phyloP scores from a whole-genome alignment of 1,140 invertebrate species.

The Drosophila tropicalis region DNA sequence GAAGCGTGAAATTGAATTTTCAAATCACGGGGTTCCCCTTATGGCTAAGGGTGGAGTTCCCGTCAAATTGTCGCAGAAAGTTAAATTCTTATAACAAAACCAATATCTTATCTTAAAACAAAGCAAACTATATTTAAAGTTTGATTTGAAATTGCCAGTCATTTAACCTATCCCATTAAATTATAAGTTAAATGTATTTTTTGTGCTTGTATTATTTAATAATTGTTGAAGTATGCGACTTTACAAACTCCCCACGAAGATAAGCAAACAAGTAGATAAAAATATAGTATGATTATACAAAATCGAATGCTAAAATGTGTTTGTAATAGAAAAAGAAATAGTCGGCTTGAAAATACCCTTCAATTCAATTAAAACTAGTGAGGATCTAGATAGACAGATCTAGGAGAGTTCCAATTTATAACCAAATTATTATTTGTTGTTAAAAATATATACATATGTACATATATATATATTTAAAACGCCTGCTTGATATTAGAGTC shows the following conservation, averaged over 20 bases:
- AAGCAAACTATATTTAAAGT: not conserved
- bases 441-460: too few species aligned
- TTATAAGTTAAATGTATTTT: not conserved
- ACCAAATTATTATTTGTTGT: too few species aligned
- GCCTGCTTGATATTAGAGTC: too few species aligned
- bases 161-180: slow-evolving; percentile 7
- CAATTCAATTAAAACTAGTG: too few species aligned
- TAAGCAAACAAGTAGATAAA: not conserved
- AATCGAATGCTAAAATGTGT: not conserved
- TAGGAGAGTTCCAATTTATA: too few species aligned
- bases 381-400: too few species aligned
- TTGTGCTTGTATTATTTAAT: too few species aligned
- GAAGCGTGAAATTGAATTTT: slow-evolving; percentile 53
- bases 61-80: slow-evolving; percentile 25
- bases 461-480: too few species aligned
- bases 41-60: slow-evolving; percentile 55
- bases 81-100: not conserved
- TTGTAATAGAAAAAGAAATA: not conserved
- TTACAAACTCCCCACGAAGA: not conserved
- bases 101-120: not conserved
- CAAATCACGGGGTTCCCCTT: slow-evolving; percentile 41
- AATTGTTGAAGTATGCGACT: not conserved
- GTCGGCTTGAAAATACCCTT: not conserved
- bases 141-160: not conserved
- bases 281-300: not conserved